phyloP scores from a whole-genome alignment of 2,113 vertebrate species.

The Neodontobutis hainanensis region DNA sequence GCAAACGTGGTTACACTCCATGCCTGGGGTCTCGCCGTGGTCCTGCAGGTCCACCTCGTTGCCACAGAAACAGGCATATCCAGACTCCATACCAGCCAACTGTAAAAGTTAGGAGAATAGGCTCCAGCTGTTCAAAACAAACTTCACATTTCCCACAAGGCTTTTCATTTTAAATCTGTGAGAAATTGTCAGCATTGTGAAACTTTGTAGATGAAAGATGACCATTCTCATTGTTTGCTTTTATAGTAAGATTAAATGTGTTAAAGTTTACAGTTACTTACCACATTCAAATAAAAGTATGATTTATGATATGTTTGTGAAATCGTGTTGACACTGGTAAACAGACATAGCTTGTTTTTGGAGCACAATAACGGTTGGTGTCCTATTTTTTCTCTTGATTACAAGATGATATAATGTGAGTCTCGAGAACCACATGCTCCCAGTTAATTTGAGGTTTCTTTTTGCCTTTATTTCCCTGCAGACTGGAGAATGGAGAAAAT shows the following conservation, averaged over 20 bases:
- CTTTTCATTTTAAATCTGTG: constrained; percentile 20
- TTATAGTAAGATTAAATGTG: neutral
- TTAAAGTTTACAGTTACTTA: neutral
- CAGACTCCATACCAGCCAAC: constrained; percentile 97
- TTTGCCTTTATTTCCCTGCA: constrained; percentile 16
- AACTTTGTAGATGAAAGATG: neutral
- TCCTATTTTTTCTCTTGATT: constrained; percentile 21
- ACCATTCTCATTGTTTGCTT: neutral
- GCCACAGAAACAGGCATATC: constrained; percentile 96
- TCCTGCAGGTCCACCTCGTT: constrained; percentile 89
- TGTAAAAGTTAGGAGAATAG: constrained; percentile 62
- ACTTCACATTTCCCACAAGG: constrained; percentile 8
- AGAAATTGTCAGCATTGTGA: constrained; percentile 5
- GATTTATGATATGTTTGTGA: constrained; percentile 1
- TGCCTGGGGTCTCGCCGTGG: constrained; percentile 86
- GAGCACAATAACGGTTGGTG: constrained; percentile 2
- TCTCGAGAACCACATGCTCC: constrained; percentile 25
- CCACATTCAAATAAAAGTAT: constrained; percentile 13
- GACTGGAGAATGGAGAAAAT: neutral
- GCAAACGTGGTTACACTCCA: constrained; percentile 95
- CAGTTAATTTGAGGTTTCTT: constrained; percentile 30
- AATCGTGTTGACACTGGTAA: neutral
- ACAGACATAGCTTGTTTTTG: constrained; percentile 10
- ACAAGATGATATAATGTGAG: constrained; percentile 15
- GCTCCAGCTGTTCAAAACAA: constrained; percentile 31